Percentiles rank a stretch among this genome's conserved stretches.
Evolutionary conservation across 2,888 invertebrate genomes (phyloP).

Genomic region (Cancer borealis): DNA sequence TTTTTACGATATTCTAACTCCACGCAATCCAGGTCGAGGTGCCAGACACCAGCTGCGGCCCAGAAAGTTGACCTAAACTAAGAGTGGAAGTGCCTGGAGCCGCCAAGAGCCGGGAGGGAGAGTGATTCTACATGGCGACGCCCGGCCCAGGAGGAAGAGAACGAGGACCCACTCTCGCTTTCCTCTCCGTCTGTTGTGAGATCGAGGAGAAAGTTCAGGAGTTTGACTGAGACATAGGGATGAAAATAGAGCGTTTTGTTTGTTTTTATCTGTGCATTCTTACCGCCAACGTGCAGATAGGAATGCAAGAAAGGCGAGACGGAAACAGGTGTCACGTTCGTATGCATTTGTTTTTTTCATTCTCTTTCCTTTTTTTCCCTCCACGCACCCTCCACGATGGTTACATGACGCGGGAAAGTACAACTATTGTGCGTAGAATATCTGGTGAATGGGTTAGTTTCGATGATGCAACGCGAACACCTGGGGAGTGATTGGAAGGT

Average conservation of each 20-base stretch:
- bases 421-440: background rate
- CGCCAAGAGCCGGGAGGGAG: background rate
- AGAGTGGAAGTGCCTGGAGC: slow-evolving; percentile 43
- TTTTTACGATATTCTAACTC: background rate
- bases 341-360: background rate
- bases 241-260: background rate
- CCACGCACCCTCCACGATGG: no score
- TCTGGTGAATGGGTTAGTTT: background rate
- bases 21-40: background rate
- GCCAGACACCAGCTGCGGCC: background rate
- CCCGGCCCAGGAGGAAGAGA: slow-evolving; percentile 16
- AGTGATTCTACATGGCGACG: slow-evolving; percentile 30
- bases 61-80: slow-evolving; percentile 28
- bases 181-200: background rate
- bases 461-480: background rate
- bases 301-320: background rate
- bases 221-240: background rate
- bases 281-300: background rate
- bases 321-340: background rate
- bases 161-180: slow-evolving; percentile 17
- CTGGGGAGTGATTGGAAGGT: slow-evolving; percentile 7
- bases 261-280: background rate
- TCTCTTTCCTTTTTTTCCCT: background rate
- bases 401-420: background rate
- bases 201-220: slow-evolving; percentile 3